A percentile compares a stretch with the other conserved stretches of the same genome.
phyloP scores from a whole-genome alignment of 2,113 vertebrate species.

The Butastur rufipennis region DNA sequence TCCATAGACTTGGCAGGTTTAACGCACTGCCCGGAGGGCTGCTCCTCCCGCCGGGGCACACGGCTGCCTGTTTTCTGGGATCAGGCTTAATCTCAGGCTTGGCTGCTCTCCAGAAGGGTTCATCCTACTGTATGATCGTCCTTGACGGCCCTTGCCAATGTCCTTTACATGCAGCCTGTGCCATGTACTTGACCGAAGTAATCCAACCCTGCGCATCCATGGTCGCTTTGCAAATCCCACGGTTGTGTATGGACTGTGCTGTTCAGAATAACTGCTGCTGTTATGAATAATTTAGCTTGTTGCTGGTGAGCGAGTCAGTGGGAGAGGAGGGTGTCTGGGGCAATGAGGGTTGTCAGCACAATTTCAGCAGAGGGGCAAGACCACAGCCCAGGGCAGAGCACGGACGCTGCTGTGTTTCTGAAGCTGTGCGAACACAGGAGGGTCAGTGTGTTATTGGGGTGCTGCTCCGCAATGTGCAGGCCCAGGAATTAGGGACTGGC shows the following conservation, averaged over 20 bases:
- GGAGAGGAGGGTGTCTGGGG: neutral
- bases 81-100: neutral
- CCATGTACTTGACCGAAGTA: neutral
- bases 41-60: neutral
- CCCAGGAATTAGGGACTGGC: neutral
- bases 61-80: neutral
- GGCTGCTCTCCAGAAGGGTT: neutral
- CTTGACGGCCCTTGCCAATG: neutral
- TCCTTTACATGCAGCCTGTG: neutral
- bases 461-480: neutral
- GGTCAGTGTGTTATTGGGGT: fast-evolving
- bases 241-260: neutral
- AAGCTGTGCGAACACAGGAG: neutral
- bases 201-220: neutral
- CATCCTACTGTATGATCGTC: neutral
- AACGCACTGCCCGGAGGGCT: fast-evolving
- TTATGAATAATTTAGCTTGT: neutral
- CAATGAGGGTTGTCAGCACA: fast-evolving
- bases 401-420: fast-evolving
- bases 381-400: fast-evolving
- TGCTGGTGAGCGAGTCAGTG: neutral
- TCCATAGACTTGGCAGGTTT: fast-evolving
- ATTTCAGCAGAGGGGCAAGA: neutral
- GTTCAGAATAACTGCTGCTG: neutral
- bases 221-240: neutral